Conservation (phyloP, 2,113 vertebrate genomes). For the Caretta caretta region DNA sequence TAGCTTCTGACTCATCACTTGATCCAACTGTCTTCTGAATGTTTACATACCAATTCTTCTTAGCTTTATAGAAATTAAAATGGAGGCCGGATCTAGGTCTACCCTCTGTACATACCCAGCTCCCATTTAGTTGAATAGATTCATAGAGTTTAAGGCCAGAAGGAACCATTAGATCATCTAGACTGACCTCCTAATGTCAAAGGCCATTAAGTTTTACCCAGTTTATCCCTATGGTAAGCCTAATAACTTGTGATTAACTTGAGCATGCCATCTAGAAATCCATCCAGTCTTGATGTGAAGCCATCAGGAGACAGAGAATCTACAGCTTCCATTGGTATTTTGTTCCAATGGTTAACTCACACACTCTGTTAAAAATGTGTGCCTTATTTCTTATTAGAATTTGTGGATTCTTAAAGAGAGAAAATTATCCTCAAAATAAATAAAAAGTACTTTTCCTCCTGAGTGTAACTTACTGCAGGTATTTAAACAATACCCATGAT, state of each 20-base stretch:
- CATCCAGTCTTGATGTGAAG: conserved; percentile 54
- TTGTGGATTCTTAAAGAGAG: conserved; percentile 25
- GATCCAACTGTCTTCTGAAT: conserved; percentile 21
- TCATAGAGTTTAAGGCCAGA: conserved; percentile 58
- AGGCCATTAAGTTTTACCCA: conserved; percentile 64
- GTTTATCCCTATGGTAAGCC: conserved; percentile 59
- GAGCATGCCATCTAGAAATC: conserved; percentile 49
- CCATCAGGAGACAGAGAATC: conserved; percentile 33
- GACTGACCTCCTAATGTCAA: conserved; percentile 56
- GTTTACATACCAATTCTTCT: conserved; percentile 52
- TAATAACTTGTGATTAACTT: conserved; percentile 49
- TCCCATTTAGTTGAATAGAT: conserved; percentile 55
- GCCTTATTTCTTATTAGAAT: conserved; percentile 57
- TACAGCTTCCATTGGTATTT: conserved; percentile 33
- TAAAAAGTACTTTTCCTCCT: neutral
- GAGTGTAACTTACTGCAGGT: neutral
- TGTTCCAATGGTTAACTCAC: conserved; percentile 58
- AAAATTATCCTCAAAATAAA: conserved; percentile 11
- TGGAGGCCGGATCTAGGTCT: conserved; percentile 1
- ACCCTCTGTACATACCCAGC: conserved; percentile 11
- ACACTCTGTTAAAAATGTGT: conserved; percentile 53
- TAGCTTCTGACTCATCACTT: neutral
- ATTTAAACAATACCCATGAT: neutral
- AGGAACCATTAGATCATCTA: conserved; percentile 63
- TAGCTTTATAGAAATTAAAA: conserved; percentile 36